These are phyloP conservation scores for Drosophila subquinaria DNA, from an alignment of 2,888 invertebrate species.

Conservation along the genomic window DNA sequence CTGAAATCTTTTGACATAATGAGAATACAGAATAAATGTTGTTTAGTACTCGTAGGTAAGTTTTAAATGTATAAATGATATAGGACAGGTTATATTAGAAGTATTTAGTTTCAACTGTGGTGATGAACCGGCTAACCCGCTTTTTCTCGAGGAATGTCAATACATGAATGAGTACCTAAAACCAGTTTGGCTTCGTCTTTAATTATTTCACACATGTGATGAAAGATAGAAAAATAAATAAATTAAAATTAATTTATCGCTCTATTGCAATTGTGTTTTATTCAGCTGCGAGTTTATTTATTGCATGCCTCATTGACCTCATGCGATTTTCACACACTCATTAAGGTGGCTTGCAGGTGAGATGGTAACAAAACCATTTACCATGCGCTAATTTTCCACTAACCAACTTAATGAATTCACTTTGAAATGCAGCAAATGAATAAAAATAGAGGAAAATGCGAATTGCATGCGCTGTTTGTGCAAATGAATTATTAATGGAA, in stretches of 20 bases:
- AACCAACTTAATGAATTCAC: slow-evolving; percentile 64
- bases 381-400: slow-evolving; percentile 51
- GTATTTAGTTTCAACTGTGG: slow-evolving; percentile 1
- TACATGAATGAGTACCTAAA: slow-evolving; percentile 55
- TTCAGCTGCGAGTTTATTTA: slow-evolving; percentile 8
- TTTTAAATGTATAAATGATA: slow-evolving; percentile 11
- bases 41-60: neutral
- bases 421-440: slow-evolving; percentile 19
- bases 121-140: slow-evolving; percentile 43
- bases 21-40: neutral
- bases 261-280: slow-evolving; percentile 54
- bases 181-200: slow-evolving; percentile 40
- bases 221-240: slow-evolving; percentile 1
- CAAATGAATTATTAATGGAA: slow-evolving; percentile 73
- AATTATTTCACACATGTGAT: slow-evolving; percentile 15
- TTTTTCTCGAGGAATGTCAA: slow-evolving; percentile 38
- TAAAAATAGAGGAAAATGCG: slow-evolving; percentile 11
- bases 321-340: slow-evolving; percentile 63
- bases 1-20: neutral
- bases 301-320: slow-evolving; percentile 68
- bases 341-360: slow-evolving; percentile 42
- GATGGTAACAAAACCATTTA: slow-evolving; percentile 24
- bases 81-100: slow-evolving; percentile 33
- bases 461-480: slow-evolving; percentile 61
- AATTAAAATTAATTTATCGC: slow-evolving; percentile 55